phyloP scores from a whole-genome alignment of 2,888 invertebrate genomes.

The Antheraea assamensis region DNA sequence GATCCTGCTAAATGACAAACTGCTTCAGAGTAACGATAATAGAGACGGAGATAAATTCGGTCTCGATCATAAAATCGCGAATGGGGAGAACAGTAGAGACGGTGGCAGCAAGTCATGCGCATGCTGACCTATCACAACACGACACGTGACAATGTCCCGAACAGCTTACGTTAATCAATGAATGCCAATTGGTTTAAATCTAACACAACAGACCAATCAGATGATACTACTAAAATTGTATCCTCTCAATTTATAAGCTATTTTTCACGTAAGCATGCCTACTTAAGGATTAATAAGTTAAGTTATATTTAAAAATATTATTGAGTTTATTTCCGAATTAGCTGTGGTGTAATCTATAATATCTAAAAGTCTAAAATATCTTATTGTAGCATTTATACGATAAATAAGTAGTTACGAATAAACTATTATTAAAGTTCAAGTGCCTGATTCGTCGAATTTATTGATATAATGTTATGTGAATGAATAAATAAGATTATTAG shows the following conservation, averaged over 20 bases:
- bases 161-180: constrained; percentile 32
- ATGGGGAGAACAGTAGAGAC: constrained; percentile 71
- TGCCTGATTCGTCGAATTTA: constrained; percentile 55
- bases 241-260: constrained; percentile 24
- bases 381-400: not conserved
- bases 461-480: constrained; percentile 14
- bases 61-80: constrained; percentile 81
- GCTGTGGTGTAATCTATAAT: constrained; percentile 3
- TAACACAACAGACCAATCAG: not conserved
- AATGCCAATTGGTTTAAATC: not conserved
- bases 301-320: constrained; percentile 20
- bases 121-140: constrained; percentile 79
- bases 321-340: constrained; percentile 25
- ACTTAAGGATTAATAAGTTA: constrained; percentile 15
- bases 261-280: constrained; percentile 12
- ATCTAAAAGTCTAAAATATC: not conserved
- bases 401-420: constrained; percentile 18
- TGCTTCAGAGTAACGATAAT: constrained; percentile 86
- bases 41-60: constrained; percentile 87
- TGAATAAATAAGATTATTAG: not conserved
- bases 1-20: constrained; percentile 90
- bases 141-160: constrained; percentile 40
- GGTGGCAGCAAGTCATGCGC: constrained; percentile 78
- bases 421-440: constrained; percentile 32
- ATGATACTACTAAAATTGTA: constrained; percentile 25